These are phyloP conservation scores for Hyperopisus bebe DNA, from an alignment of 2,113 vertebrate genomes.

Conservation along the genomic window DNA sequence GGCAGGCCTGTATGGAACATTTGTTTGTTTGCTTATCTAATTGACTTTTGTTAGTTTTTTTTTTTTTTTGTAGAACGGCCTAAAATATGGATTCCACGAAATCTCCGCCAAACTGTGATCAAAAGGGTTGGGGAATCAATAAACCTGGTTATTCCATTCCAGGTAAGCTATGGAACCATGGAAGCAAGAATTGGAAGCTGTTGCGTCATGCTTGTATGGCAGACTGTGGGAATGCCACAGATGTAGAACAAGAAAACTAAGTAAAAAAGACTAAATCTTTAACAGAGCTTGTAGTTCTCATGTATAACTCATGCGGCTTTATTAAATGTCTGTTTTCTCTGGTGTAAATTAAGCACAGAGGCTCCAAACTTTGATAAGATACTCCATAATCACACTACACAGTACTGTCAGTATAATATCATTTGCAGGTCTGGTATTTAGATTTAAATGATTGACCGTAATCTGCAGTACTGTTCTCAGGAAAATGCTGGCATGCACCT, in stretches of 20 bases:
- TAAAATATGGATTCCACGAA: conserved; percentile 84
- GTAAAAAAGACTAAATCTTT: not conserved
- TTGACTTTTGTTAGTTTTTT: not conserved
- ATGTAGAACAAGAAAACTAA: not conserved
- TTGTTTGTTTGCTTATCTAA: not conserved
- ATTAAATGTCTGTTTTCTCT: not conserved
- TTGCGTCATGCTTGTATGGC: not conserved
- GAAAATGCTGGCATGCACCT: not conserved
- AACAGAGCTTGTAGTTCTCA: not conserved
- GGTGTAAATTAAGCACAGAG: not conserved
- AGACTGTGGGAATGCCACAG: not conserved
- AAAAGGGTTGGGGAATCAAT: conserved; percentile 86
- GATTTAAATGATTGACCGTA: not conserved
- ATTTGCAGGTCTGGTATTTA: not conserved
- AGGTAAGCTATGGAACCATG: conserved; percentile 59
- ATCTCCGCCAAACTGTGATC: conserved; percentile 83
- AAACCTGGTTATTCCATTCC: conserved; percentile 90
- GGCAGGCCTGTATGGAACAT: not conserved
- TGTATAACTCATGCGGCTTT: not conserved
- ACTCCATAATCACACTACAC: not conserved
- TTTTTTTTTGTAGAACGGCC: conserved; percentile 72
- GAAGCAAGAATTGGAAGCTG: not conserved
- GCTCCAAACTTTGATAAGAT: not conserved
- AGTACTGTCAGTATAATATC: not conserved
- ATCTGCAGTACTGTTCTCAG: not conserved